A percentile compares a stretch with the other conserved stretches of the same genome.
phyloP scores from a whole-genome alignment of 2,888 invertebrate genomes.

The Tortricodes alternella region DNA sequence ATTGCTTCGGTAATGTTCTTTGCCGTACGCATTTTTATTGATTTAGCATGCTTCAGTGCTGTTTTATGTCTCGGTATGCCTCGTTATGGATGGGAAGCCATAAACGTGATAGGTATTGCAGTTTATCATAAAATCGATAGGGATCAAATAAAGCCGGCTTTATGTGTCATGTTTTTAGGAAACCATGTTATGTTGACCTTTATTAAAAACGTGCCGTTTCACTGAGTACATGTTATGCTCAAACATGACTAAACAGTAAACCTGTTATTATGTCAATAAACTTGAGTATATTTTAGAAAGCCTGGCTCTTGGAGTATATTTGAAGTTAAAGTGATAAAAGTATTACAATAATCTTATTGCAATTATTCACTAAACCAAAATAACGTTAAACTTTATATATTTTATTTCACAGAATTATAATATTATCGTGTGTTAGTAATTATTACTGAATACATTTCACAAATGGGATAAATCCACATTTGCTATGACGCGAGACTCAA shows the following conservation, averaged over 20 bases:
- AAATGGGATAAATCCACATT: too few species aligned
- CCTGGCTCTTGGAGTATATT: background rate
- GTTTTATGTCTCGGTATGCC: constrained; percentile 1
- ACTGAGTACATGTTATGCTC: background rate
- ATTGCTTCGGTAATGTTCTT: background rate
- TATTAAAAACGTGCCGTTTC: background rate
- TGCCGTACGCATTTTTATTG: constrained; percentile 14
- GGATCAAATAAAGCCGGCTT: background rate
- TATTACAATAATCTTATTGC: too few species aligned
- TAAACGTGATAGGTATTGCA: constrained; percentile 3
- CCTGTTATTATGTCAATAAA: background rate
- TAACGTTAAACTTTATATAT: too few species aligned
- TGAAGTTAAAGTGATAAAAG: too few species aligned
- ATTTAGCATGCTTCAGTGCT: constrained; percentile 13
- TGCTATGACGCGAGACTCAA: too few species aligned
- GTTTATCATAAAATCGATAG: constrained; percentile 4
- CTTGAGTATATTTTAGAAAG: background rate
- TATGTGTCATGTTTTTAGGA: background rate
- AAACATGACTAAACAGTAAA: background rate
- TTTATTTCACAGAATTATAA: too few species aligned
- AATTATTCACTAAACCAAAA: too few species aligned
- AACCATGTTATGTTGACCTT: background rate
- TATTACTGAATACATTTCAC: too few species aligned
- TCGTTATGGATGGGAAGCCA: background rate
- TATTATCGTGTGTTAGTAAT: too few species aligned